Evolutionary conservation across 2,888 invertebrate species (phyloP), one percentile per base, ranked within the genome.

Genomic region (Drosophila prolongata): DNA sequence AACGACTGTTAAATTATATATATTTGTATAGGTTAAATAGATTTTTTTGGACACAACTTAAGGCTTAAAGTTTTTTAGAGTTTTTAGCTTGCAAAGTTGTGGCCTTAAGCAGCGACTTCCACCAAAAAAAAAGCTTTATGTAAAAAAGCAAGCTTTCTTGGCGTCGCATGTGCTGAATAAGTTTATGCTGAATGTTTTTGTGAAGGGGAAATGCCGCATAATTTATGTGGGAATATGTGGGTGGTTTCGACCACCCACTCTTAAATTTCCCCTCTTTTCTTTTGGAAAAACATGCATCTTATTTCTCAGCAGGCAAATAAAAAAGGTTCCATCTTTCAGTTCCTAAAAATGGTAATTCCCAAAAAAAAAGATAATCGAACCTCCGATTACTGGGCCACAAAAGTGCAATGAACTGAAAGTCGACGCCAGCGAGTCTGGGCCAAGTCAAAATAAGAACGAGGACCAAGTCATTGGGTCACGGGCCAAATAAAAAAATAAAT

Each of bases 401-500:
- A 57, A 60, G 73, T 67, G 81, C 82, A 62, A 53, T 56, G 56
- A 75, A 82, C 73, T 52, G 40, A 61, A 50, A 47, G 60, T 8
- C 65, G 80, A 50, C 84, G 87, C 87, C 84, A 57, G 27, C 58
- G 66, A 76, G 81, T 81, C 81, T 83, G 66, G 71, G 76, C 47
- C 70, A 64, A 46, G 54, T 59, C 58, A 43, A 77, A 80, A 74
- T 55, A 77, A 37, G 52, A 46, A 53, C 55, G 14, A 67, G 71
- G 81, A 71, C 78, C 79, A 62, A 79, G 82, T 79, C 82, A 75
- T 67, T 79, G 75, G 80, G 82, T 85, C 86, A 19, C 16, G 72
- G 53, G 52, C 44, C 77, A 74, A 50, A 66, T 46, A 27, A 71
- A 60, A 54, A 49, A 38, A 53, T 56, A 49, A 52, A 53, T 52